These are phyloP conservation scores for Columba guinea DNA, from an alignment of 2,797 vertebrate genomes.

Conservation along the genomic window DNA sequence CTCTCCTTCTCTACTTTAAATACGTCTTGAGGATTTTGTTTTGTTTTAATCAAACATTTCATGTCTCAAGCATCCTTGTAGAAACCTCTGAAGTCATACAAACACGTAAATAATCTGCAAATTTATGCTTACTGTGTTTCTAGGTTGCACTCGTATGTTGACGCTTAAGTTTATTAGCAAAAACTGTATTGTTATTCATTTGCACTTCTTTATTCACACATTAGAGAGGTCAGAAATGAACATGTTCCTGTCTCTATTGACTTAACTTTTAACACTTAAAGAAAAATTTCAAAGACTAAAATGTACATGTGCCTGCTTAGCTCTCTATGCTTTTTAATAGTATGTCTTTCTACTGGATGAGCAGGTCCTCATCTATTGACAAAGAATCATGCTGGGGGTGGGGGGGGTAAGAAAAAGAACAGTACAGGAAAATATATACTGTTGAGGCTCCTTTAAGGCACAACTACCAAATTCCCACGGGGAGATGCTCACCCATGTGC, in stretches of 20 bases:
- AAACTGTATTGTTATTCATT: background rate
- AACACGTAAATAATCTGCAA: background rate
- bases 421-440: background rate
- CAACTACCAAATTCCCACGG: background rate
- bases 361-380: background rate
- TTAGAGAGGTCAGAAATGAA: constrained; percentile 14
- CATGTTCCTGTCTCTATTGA: background rate
- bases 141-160: background rate
- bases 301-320: background rate
- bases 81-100: background rate
- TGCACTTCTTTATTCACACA: background rate
- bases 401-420: background rate
- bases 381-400: background rate
- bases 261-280: constrained; percentile 12
- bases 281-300: background rate
- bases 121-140: background rate
- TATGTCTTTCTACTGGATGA: background rate
- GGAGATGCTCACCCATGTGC: fast-evolving
- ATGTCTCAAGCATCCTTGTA: background rate
- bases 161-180: background rate
- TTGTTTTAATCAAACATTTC: background rate
- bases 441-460: fast-evolving
- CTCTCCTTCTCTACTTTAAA: background rate
- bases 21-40: background rate
- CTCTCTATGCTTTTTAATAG: constrained; percentile 10